Conservation (phyloP, 1,140 invertebrate species). For the Semibalanus balanoides region DNA sequence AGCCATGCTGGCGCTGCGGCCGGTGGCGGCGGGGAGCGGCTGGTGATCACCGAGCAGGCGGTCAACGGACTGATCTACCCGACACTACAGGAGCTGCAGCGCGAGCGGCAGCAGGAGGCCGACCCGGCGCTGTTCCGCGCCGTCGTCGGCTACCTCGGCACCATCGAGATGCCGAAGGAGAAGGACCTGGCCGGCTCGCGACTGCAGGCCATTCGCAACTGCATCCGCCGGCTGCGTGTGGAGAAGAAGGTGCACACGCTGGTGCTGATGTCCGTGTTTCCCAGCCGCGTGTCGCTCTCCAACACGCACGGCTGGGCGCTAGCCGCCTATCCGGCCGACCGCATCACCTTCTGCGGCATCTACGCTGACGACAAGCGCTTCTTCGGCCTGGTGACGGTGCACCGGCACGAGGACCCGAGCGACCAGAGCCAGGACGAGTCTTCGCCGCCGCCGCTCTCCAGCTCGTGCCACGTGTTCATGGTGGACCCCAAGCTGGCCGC, state of each 20-base stretch:
- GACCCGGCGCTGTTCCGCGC: slow-evolving; percentile 47
- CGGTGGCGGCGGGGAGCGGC: slow-evolving; percentile 12
- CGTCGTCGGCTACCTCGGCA: slow-evolving; percentile 84
- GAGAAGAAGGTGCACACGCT: slow-evolving; percentile 76
- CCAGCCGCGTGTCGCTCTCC: slow-evolving; percentile 57
- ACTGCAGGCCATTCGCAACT: slow-evolving; percentile 49
- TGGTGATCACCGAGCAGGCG: slow-evolving; percentile 24
- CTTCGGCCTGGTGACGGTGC: slow-evolving; percentile 79
- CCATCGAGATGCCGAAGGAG: slow-evolving; percentile 54
- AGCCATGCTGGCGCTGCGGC: slow-evolving; percentile 9
- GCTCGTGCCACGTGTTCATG: slow-evolving; percentile 90
- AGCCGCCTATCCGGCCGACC: slow-evolving; percentile 67
- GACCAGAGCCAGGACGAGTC: slow-evolving; percentile 20
- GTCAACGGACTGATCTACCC: slow-evolving; percentile 26
- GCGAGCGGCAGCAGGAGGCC: slow-evolving; percentile 15
- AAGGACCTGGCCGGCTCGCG: slow-evolving; percentile 23
- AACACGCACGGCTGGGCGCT: slow-evolving; percentile 43
- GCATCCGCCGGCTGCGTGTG: slow-evolving; percentile 71
- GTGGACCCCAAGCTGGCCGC: slow-evolving; percentile 63
- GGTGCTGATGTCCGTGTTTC: slow-evolving; percentile 68
- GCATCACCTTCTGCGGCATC: slow-evolving; percentile 76
- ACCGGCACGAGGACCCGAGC: slow-evolving; percentile 27
- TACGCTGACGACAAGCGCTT: slow-evolving; percentile 73
- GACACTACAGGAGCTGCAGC: slow-evolving; percentile 21
- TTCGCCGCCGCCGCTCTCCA: slow-evolving; percentile 25